Evolutionary conservation across 1,140 invertebrate genomes (phyloP).

Genomic region (Pentalonia nigronervosa): DNA sequence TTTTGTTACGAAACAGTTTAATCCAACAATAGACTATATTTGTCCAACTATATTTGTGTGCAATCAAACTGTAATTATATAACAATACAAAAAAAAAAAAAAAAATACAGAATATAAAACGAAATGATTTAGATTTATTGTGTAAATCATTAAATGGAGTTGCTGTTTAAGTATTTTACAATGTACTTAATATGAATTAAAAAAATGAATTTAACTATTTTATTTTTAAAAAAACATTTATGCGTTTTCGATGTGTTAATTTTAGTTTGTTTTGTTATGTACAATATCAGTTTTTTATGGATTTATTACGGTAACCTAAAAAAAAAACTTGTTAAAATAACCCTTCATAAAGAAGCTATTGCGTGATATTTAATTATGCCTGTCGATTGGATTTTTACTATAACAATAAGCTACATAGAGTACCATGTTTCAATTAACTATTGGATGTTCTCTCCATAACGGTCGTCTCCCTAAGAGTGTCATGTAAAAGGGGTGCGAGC

Average conservation of each 20-base stretch:
- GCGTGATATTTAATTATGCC: constrained; percentile 14
- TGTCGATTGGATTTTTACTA: constrained; percentile 30
- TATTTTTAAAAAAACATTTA: neutral
- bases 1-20: neutral
- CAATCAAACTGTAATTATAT: neutral
- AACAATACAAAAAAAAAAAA: neutral
- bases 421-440: constrained; percentile 34
- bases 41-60: neutral
- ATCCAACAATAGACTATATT: neutral
- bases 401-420: neutral
- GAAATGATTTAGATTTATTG: neutral
- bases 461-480: neutral
- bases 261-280: neutral
- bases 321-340: neutral
- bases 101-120: no score
- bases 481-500: neutral
- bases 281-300: neutral
- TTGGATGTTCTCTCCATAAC: neutral
- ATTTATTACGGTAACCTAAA: neutral
- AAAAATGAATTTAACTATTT: neutral
- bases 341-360: constrained; percentile 1
- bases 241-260: neutral
- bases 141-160: no score
- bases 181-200: neutral
- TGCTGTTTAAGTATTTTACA: neutral